Percentiles rank a stretch among this genome's conserved stretches.
Conservation (phyloP, 2,113 vertebrate species). For the Microtus ochrogaster region DNA sequence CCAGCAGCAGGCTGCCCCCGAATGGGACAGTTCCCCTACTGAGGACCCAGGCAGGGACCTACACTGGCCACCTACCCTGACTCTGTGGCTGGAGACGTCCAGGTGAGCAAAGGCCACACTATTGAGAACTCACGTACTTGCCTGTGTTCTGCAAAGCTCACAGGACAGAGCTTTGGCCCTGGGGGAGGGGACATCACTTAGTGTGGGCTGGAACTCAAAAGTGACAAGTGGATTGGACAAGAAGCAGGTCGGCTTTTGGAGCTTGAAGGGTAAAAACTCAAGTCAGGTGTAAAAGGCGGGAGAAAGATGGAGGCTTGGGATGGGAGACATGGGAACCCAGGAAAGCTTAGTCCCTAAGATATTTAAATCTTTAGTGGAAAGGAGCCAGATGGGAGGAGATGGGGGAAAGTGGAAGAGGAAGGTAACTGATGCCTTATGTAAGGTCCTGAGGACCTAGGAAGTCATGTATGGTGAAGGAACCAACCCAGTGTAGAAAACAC, state of each 20-base stretch:
- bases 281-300: neutral
- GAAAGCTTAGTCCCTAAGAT: neutral
- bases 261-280: too few species aligned
- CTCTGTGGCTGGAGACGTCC: neutral
- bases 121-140: neutral
- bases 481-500: fast-evolving
- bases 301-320: neutral
- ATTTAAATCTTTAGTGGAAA: neutral
- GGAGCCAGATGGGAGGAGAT: neutral
- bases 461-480: fast-evolving
- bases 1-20: neutral
- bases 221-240: fast-evolving
- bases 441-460: neutral
- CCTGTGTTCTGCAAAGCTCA: fast-evolving
- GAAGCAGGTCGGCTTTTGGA: fast-evolving
- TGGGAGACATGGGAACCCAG: fast-evolving
- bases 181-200: fast-evolving
- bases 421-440: fast-evolving
- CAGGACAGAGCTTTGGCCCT: fast-evolving
- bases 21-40: too few species aligned
- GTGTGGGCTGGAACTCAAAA: fast-evolving
- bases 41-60: fast-evolving
- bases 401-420: neutral
- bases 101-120: neutral
- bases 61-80: fast-evolving